A percentile compares a stretch with the other conserved stretches of the same genome.
Conservation (phyloP, 2,888 invertebrate genomes). For the Drosophila melanosoma region DNA sequence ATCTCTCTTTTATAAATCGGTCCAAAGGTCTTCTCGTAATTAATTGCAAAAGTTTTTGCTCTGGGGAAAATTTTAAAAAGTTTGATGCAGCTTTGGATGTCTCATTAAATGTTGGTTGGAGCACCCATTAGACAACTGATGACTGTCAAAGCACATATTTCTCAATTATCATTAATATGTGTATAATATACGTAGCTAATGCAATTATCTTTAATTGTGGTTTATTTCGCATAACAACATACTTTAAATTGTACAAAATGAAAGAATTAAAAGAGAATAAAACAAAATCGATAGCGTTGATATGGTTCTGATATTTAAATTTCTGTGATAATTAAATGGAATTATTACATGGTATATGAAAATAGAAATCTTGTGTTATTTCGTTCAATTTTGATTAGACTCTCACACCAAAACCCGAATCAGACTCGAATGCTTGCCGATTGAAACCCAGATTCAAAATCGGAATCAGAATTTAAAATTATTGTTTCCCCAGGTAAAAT, state of each 20-base stretch:
- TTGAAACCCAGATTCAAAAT: neutral
- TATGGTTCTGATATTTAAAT: neutral
- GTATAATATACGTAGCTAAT: neutral
- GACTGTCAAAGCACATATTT: conserved; percentile 38
- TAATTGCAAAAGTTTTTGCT: conserved; percentile 74
- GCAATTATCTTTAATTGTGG: neutral
- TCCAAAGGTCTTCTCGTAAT: conserved; percentile 63
- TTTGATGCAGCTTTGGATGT: conserved; percentile 44
- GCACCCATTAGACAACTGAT: conserved; percentile 32
- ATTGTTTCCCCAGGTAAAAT: neutral
- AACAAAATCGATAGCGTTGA: neutral
- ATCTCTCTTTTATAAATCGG: conserved; percentile 21
- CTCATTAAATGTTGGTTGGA: conserved; percentile 45
- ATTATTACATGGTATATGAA: too few species aligned
- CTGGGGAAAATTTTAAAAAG: conserved; percentile 51
- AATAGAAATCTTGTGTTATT: too few species aligned
- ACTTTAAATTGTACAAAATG: neutral
- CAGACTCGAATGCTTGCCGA: neutral
- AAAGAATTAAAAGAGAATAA: neutral
- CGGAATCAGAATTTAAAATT: neutral
- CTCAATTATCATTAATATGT: conserved; percentile 47
- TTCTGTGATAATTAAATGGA: neutral
- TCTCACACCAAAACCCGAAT: neutral
- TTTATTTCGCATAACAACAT: neutral
- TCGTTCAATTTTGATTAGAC: neutral